A percentile compares a stretch with the other conserved stretches of the same genome.
phyloP scores from a whole-genome alignment of 1,140 invertebrate genomes.

The Trachymyrmex septentrionalis region DNA sequence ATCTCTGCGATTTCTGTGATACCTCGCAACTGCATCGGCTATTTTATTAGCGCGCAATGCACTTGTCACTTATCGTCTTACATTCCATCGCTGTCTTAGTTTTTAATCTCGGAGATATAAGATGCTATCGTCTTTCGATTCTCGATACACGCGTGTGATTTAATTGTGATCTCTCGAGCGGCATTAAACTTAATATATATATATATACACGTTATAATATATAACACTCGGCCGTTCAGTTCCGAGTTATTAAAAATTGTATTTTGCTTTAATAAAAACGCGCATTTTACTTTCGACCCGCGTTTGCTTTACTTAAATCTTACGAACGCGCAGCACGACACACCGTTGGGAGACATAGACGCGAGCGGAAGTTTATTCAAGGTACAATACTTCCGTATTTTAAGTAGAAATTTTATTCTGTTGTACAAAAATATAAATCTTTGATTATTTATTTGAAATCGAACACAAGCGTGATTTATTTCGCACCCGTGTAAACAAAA shows the following conservation, averaged over 20 bases:
- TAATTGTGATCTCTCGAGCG: slow-evolving; percentile 47
- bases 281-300: slow-evolving; percentile 14
- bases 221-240: slow-evolving; percentile 1
- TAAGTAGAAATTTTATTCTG: slow-evolving; percentile 17
- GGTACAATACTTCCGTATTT: not conserved
- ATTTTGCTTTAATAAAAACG: slow-evolving; percentile 5
- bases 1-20: slow-evolving; percentile 57
- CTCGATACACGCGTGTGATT: slow-evolving; percentile 41
- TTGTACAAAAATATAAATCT: slow-evolving; percentile 32
- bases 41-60: slow-evolving; percentile 28
- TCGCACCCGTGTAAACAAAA: not conserved
- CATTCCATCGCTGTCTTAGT: slow-evolving; percentile 56
- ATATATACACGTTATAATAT: not conserved
- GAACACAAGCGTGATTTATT: slow-evolving; percentile 26
- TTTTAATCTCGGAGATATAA: slow-evolving; percentile 35
- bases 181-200: slow-evolving; percentile 34
- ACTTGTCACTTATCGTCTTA: slow-evolving; percentile 46
- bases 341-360: slow-evolving; percentile 11
- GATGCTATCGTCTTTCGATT: not conserved
- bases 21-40: slow-evolving; percentile 20
- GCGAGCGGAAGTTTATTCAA: not conserved
- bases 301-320: slow-evolving; percentile 10
- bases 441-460: slow-evolving; percentile 28
- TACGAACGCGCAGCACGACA: slow-evolving; percentile 20
- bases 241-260: slow-evolving; percentile 19